Evolutionary conservation across 2,888 invertebrate genomes (phyloP).

Genomic region (Isoperla grammatica): DNA sequence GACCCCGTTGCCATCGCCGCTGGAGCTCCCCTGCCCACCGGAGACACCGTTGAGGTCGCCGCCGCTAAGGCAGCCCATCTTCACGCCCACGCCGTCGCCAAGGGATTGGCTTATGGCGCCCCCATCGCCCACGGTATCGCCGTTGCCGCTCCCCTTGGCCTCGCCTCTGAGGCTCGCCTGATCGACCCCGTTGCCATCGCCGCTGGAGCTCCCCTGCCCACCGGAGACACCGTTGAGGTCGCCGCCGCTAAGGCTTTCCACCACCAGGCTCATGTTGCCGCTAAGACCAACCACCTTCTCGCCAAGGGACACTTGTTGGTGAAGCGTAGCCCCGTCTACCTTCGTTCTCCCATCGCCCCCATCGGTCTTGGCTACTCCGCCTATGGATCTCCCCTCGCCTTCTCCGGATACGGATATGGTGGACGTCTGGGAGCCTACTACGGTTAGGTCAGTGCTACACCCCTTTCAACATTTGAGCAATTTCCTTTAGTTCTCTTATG

Average conservation of each 20-base stretch:
- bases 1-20: conserved; percentile 11
- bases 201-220: conserved; percentile 37
- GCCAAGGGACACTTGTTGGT: conserved; percentile 22
- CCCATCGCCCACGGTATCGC: conserved; percentile 44
- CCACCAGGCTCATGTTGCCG: conserved; percentile 32
- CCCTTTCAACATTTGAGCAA: too few relatives aligned
- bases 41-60: conserved; percentile 30
- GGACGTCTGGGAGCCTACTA: too few relatives aligned
- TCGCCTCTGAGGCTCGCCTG: conserved; percentile 38
- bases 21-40: conserved; percentile 10
- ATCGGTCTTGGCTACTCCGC: conserved; percentile 5
- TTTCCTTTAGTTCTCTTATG: too few relatives aligned
- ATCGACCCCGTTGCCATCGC: conserved; percentile 45
- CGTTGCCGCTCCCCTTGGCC: conserved; percentile 49
- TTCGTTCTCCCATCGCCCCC: background rate
- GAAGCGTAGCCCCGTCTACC: conserved; percentile 29
- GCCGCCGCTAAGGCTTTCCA: conserved; percentile 50
- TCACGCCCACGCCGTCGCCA: conserved; percentile 5
- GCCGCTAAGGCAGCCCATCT: conserved; percentile 1
- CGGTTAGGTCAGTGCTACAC: too few relatives aligned
- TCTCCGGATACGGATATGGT: too few relatives aligned
- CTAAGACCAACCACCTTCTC: background rate
- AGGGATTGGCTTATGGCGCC: conserved; percentile 37
- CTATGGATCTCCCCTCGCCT: background rate
- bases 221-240: conserved; percentile 43